phyloP scores from a whole-genome alignment of 2,797 vertebrate genomes.

The Pristis pectinata region DNA sequence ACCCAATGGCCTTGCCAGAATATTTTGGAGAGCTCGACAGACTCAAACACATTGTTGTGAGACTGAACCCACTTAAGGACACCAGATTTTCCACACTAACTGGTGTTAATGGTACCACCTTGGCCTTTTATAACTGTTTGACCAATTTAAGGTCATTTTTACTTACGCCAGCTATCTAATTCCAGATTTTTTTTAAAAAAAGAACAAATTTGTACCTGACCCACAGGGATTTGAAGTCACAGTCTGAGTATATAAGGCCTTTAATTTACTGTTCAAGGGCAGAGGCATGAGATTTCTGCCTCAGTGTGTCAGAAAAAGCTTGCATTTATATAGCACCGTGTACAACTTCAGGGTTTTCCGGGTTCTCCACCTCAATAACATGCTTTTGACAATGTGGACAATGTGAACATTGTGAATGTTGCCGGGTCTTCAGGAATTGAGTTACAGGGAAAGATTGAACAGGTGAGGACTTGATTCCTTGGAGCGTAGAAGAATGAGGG shows the following conservation, averaged over 20 bases:
- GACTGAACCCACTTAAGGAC: background rate
- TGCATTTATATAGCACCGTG: background rate
- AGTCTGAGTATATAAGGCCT: background rate
- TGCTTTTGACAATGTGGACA: background rate
- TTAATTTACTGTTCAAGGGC: background rate
- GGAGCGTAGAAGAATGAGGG: no score
- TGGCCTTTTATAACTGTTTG: background rate
- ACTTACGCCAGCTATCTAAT: background rate
- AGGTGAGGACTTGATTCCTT: no score
- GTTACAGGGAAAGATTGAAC: no score
- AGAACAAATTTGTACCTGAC: background rate
- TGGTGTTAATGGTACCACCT: background rate
- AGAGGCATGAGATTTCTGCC: background rate
- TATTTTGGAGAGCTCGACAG: background rate
- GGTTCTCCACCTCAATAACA: background rate
- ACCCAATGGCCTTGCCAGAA: background rate
- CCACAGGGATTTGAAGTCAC: background rate
- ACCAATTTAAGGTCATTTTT: background rate
- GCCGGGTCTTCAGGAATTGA: no score
- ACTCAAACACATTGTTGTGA: background rate
- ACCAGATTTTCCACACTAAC: background rate
- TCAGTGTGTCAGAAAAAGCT: background rate
- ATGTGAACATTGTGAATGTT: no score
- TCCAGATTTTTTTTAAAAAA: background rate
- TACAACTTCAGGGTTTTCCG: background rate